Evolutionary conservation across 2,113 vertebrate species (phyloP).

Genomic region (Gymnorhina tibicen): DNA sequence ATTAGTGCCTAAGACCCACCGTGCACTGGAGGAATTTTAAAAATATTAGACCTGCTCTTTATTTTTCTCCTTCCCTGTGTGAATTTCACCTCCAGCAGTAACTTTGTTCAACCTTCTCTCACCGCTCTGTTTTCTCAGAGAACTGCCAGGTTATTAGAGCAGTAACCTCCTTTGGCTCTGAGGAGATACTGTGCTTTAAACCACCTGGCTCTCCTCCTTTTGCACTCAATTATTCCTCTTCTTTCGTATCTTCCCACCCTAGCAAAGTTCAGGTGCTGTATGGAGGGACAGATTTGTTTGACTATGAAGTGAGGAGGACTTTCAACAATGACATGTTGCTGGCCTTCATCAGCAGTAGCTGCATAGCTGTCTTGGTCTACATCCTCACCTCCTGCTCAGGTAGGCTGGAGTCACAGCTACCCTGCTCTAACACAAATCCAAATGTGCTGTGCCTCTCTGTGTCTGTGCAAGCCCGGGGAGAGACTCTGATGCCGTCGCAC

Average conservation of each 20-base stretch:
- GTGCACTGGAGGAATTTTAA: neutral
- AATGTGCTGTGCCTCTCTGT: fast-evolving
- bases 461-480: neutral
- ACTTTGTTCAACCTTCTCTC: neutral
- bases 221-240: neutral
- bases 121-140: neutral
- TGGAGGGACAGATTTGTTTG: constrained; percentile 93
- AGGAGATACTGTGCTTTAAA: neutral
- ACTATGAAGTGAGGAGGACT: constrained; percentile 92
- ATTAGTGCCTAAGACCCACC: neutral
- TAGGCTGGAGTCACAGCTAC: constrained; percentile 18
- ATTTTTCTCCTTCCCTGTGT: neutral
- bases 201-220: neutral
- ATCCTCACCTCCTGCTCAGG: constrained; percentile 95
- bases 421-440: neutral
- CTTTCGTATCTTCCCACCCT: neutral
- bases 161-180: neutral
- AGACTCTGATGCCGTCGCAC: neutral
- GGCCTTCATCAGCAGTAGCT: constrained; percentile 91
- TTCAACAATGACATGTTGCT: constrained; percentile 97
- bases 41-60: neutral
- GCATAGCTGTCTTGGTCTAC: constrained; percentile 90
- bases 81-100: neutral
- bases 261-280: constrained; percentile 97
- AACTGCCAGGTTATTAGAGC: neutral